Evolutionary conservation across 2,888 invertebrate species (phyloP).

Genomic region (Mactromeris polynyma): DNA sequence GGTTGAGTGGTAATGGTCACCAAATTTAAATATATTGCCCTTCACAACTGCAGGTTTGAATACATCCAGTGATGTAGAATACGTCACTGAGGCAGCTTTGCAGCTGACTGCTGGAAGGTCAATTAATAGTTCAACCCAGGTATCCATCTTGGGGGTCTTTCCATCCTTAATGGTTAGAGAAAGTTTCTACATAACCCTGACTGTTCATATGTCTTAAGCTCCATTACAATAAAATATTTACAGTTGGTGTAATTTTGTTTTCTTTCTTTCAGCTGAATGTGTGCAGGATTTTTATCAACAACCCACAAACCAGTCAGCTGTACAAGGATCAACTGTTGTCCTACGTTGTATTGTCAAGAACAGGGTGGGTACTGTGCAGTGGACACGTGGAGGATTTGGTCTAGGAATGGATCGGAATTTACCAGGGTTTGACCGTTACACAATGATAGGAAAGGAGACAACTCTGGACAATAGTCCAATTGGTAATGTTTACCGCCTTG

Average conservation of each 20-base stretch:
- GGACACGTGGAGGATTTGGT: conserved; percentile 97
- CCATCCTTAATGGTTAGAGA: too few species aligned
- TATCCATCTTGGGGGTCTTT: too few species aligned
- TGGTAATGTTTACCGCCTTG: not conserved
- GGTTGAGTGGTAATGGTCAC: too few species aligned
- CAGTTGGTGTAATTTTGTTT: not conserved
- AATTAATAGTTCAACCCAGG: too few species aligned
- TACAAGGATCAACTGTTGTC: conserved; percentile 95
- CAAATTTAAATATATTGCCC: too few species aligned
- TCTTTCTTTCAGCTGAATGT: conserved; percentile 72
- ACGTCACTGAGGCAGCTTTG: too few species aligned
- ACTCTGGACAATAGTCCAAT: conserved; percentile 3
- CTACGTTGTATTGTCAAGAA: conserved; percentile 96
- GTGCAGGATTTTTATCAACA: conserved; percentile 96
- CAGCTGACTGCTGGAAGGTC: too few species aligned
- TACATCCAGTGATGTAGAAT: too few species aligned
- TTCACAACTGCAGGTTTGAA: too few species aligned
- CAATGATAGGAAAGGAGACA: conserved; percentile 93
- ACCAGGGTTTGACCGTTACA: conserved; percentile 96
- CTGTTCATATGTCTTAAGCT: too few species aligned
- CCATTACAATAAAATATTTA: not conserved
- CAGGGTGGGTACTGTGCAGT: conserved; percentile 96
- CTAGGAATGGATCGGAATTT: conserved; percentile 96
- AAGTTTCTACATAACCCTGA: too few species aligned
- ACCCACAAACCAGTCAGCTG: conserved; percentile 96